Percentiles rank a stretch among this genome's conserved stretches.
Evolutionary conservation across 2,113 vertebrate species (phyloP).

Genomic region (Brienomyrus longianalis): DNA sequence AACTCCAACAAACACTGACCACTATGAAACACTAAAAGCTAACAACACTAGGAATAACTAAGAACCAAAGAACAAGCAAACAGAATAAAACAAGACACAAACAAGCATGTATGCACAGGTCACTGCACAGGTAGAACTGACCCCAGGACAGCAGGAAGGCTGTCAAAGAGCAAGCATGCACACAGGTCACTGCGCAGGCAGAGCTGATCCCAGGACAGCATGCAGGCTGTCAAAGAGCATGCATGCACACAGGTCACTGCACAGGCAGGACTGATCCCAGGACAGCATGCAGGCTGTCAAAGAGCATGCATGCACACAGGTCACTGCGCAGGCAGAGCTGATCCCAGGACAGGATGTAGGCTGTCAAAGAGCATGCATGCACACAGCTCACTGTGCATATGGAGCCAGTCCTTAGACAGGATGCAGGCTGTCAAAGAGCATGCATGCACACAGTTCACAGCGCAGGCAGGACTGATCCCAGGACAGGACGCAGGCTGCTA

Average conservation of each 20-base stretch:
- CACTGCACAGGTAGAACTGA: background rate
- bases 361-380: too few relatives aligned
- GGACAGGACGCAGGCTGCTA: too few relatives aligned
- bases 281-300: background rate
- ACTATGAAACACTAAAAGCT: too few relatives aligned
- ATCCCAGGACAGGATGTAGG: too few relatives aligned
- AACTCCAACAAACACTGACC: too few relatives aligned
- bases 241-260: background rate
- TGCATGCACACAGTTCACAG: background rate
- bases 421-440: background rate
- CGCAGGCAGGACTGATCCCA: too few relatives aligned
- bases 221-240: background rate
- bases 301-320: background rate
- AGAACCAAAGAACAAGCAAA: too few relatives aligned
- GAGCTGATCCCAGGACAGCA: background rate
- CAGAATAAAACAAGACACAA: too few relatives aligned
- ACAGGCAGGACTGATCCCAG: background rate
- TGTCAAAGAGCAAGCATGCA: background rate
- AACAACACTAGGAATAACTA: background rate
- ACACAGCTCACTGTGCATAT: background rate
- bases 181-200: background rate
- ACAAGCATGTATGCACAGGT: background rate
- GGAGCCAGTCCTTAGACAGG: background rate
- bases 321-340: too few relatives aligned
- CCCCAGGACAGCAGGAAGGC: background rate